Conservation (phyloP, 2,113 vertebrate genomes). For the Apodemus sylvaticus region DNA sequence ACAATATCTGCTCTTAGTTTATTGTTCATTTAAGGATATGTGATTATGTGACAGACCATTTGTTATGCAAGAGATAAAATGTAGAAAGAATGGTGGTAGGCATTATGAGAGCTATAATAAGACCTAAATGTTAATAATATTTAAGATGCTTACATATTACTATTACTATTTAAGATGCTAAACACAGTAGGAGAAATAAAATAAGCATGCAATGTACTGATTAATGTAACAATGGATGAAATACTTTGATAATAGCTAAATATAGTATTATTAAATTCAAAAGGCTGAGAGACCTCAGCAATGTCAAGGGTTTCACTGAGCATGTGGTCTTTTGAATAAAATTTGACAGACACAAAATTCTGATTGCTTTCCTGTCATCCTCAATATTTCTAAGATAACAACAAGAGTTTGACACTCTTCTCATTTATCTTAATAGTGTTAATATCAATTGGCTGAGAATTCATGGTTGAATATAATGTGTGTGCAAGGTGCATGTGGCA, state of each 20-base stretch:
- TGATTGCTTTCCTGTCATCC: conserved; percentile 62
- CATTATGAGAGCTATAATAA: background rate
- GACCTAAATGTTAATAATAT: conserved; percentile 32
- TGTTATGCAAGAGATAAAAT: background rate
- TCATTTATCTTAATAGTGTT: conserved; percentile 26
- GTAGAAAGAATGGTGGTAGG: background rate
- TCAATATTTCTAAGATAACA: conserved; percentile 49
- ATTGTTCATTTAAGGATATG: background rate
- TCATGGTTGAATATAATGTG: background rate
- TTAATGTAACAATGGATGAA: background rate
- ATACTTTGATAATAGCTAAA: background rate
- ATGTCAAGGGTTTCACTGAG: background rate
- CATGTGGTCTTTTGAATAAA: conserved; percentile 53
- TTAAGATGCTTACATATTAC: background rate
- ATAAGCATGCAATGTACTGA: background rate
- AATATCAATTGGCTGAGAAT: conserved; percentile 26
- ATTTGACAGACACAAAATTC: conserved; percentile 65
- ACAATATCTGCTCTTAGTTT: background rate
- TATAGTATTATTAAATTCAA: background rate
- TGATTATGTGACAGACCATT: background rate
- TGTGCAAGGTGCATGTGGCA: too few relatives aligned
- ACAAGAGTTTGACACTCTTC: conserved; percentile 40
- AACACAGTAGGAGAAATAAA: background rate
- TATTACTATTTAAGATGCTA: too few relatives aligned
- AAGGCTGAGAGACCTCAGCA: background rate